phyloP scores from a whole-genome alignment of 2,113 vertebrate species.

The Dermatemys mawii region DNA sequence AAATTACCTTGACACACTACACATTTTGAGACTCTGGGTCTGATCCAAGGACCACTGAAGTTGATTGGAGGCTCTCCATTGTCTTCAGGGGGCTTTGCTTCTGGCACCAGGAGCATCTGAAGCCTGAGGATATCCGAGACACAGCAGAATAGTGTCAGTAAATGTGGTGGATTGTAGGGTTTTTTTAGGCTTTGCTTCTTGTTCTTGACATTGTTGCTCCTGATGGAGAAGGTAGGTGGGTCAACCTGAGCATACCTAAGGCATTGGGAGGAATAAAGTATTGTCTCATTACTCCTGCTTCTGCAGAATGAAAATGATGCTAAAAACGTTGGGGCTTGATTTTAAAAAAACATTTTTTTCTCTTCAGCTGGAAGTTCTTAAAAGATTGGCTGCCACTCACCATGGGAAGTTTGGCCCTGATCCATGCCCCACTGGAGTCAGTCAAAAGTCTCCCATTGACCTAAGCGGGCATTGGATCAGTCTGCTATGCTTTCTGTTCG shows the following conservation, averaged over 20 bases:
- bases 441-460: no score
- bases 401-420: neutral
- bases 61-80: neutral
- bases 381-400: neutral
- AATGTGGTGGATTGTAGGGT: neutral
- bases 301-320: neutral
- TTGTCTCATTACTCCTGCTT: neutral
- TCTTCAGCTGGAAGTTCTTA: neutral
- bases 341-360: neutral
- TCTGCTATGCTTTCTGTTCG: accelerated
- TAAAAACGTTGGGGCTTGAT: neutral
- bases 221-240: neutral
- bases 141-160: neutral
- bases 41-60: neutral
- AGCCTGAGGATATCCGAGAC: neutral
- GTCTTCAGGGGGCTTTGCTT: neutral
- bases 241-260: neutral
- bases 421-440: accelerated
- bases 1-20: neutral
- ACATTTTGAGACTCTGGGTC: neutral
- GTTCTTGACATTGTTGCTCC: neutral
- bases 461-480: accelerated
- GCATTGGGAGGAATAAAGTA: neutral
- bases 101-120: neutral
- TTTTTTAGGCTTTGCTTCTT: neutral